Conservation (phyloP, 1,140 invertebrate genomes). For the Ostrea denselamellosa region DNA sequence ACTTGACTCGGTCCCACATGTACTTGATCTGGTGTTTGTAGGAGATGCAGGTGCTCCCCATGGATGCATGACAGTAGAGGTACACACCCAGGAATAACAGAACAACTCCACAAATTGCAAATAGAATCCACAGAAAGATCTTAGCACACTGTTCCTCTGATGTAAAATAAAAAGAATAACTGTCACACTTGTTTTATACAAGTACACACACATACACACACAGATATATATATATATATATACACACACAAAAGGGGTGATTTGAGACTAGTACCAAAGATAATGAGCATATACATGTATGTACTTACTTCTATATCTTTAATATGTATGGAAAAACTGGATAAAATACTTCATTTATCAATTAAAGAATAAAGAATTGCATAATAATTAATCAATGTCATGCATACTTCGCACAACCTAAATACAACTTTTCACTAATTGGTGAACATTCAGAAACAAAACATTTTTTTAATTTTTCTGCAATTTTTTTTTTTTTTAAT, state of each 20-base stretch:
- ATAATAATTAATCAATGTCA: no score
- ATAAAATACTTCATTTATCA: no score
- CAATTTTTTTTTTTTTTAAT: no score
- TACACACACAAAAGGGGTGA: no score
- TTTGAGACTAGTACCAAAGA: neutral
- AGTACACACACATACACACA: no score
- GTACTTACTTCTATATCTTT: neutral
- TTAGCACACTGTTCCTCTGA: slow-evolving; percentile 68
- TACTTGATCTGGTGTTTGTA: slow-evolving; percentile 30
- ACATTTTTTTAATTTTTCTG: no score
- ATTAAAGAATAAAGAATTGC: no score
- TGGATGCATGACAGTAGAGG: slow-evolving; percentile 64
- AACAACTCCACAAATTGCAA: slow-evolving; percentile 61
- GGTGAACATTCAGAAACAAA: no score
- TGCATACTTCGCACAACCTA: no score
- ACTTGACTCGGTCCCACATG: slow-evolving; percentile 8
- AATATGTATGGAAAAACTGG: neutral
- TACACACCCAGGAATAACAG: slow-evolving; percentile 65
- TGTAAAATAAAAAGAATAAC: slow-evolving; percentile 46
- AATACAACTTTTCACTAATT: no score
- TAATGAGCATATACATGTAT: neutral
- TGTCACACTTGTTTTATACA: neutral
- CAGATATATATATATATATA: no score
- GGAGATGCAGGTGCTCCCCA: slow-evolving; percentile 54
- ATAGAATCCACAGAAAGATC: slow-evolving; percentile 62